Percentiles rank a stretch among this genome's conserved stretches.
Evolutionary conservation across 2,888 invertebrate species (phyloP).

Genomic region (Autographa gamma): DNA sequence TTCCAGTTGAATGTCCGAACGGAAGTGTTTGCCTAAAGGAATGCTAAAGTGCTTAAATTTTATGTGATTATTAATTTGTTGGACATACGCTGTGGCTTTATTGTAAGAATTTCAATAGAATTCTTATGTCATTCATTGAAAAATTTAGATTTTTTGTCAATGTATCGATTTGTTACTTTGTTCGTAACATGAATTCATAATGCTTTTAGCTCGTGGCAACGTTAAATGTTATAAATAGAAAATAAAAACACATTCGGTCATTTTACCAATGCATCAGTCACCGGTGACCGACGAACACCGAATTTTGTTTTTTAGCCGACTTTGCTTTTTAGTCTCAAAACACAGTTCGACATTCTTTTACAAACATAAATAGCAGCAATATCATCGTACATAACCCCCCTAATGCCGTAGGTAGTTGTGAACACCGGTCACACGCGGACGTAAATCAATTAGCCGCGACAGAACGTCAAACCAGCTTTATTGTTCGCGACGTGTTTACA

Average conservation of each 20-base stretch:
- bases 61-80: slow-evolving; percentile 27
- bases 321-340: no score
- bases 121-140: slow-evolving; percentile 10
- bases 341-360: no score
- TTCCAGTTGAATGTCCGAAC: slow-evolving; percentile 23
- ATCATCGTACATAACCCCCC: background rate
- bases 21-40: slow-evolving; percentile 29
- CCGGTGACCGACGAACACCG: no score
- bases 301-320: no score
- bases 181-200: slow-evolving; percentile 22
- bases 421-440: slow-evolving; percentile 59
- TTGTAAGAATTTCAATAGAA: slow-evolving; percentile 31
- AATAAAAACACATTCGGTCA: no score
- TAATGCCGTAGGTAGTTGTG: slow-evolving; percentile 37
- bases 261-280: no score
- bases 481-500: slow-evolving; percentile 59
- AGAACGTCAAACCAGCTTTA: slow-evolving; percentile 69
- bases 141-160: slow-evolving; percentile 17
- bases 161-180: slow-evolving; percentile 28
- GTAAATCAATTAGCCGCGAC: slow-evolving; percentile 75
- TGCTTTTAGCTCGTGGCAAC: background rate
- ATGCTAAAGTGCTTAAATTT: slow-evolving; percentile 26
- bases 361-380: background rate
- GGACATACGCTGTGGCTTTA: slow-evolving; percentile 14
- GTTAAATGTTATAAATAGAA: background rate